A percentile compares a stretch with the other conserved stretches of the same genome.
These are phyloP conservation scores for Pseudochromis fuscus DNA, from an alignment of 2,797 vertebrate genomes.

Conservation along the genomic window DNA sequence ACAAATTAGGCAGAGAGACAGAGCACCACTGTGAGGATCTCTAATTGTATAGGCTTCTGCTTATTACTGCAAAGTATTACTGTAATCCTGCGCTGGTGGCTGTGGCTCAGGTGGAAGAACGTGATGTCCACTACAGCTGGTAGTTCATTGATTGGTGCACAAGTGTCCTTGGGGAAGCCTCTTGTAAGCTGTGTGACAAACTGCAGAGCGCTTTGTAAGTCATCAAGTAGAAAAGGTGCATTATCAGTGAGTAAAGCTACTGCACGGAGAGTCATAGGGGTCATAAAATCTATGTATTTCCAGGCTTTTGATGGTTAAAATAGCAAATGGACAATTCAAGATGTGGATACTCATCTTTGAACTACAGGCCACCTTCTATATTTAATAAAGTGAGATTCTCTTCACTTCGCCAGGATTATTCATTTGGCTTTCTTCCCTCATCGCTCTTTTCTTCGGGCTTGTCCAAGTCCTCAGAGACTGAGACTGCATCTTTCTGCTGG, in stretches of 20 bases:
- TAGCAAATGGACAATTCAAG: background rate
- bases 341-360: background rate
- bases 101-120: too few relatives aligned
- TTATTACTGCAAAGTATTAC: too few relatives aligned
- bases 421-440: background rate
- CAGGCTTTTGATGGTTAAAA: background rate
- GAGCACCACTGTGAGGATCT: background rate
- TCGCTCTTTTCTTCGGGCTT: conserved; percentile 28
- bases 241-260: too few relatives aligned
- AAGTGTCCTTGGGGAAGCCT: too few relatives aligned
- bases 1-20: conserved; percentile 32
- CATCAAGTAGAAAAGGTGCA: too few relatives aligned
- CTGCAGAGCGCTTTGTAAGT: too few relatives aligned
- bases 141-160: too few relatives aligned
- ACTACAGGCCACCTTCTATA: background rate
- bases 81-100: too few relatives aligned
- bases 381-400: background rate
- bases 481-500: conserved; percentile 51
- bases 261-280: too few relatives aligned
- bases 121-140: too few relatives aligned
- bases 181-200: too few relatives aligned
- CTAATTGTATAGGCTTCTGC: background rate
- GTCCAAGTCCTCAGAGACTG: conserved; percentile 58
- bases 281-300: too few relatives aligned
- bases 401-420: background rate